These are phyloP conservation scores for Bellardia bayeri DNA, from an alignment of 2,888 invertebrate genomes.

Conservation along the genomic window DNA sequence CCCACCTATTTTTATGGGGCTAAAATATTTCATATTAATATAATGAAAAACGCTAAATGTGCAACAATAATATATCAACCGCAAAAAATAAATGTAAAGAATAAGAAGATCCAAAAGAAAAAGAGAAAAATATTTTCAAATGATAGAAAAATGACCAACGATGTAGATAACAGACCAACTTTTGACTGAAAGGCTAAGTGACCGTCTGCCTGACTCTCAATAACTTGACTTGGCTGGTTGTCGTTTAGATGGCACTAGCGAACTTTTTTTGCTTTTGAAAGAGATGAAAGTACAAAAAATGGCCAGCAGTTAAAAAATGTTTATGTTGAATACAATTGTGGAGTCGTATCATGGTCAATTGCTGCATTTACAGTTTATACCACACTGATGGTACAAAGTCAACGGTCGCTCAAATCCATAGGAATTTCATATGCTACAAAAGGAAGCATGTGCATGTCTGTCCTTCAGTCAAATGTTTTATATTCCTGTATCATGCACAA, in stretches of 20 bases:
- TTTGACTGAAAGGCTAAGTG: slow-evolving; percentile 21
- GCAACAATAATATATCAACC: slow-evolving; percentile 22
- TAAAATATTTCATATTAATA: neutral
- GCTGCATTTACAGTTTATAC: slow-evolving; percentile 49
- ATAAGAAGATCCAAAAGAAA: slow-evolving; percentile 6
- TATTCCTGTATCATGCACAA: slow-evolving; percentile 34
- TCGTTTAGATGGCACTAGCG: slow-evolving; percentile 26
- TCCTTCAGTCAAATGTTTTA: slow-evolving; percentile 43
- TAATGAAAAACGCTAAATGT: slow-evolving; percentile 39
- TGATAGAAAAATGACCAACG: slow-evolving; percentile 38
- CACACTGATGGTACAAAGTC: slow-evolving; percentile 37
- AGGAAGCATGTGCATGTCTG: neutral
- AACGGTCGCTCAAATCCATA: slow-evolving; percentile 38
- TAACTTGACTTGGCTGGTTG: slow-evolving; percentile 33
- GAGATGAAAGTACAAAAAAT: neutral
- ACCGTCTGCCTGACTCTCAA: slow-evolving; percentile 12
- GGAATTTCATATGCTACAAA: slow-evolving; percentile 17
- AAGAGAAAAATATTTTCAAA: slow-evolving; percentile 35
- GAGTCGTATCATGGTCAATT: slow-evolving; percentile 58
- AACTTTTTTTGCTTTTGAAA: slow-evolving; percentile 12
- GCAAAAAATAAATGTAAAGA: slow-evolving; percentile 18
- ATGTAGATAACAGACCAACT: slow-evolving; percentile 41
- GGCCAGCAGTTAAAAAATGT: slow-evolving; percentile 52
- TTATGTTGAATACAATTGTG: slow-evolving; percentile 64
- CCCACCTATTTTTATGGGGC: too few species aligned